These are phyloP conservation scores for Labeo catla DNA, from an alignment of 2,113 vertebrate species.

Conservation along the genomic window DNA sequence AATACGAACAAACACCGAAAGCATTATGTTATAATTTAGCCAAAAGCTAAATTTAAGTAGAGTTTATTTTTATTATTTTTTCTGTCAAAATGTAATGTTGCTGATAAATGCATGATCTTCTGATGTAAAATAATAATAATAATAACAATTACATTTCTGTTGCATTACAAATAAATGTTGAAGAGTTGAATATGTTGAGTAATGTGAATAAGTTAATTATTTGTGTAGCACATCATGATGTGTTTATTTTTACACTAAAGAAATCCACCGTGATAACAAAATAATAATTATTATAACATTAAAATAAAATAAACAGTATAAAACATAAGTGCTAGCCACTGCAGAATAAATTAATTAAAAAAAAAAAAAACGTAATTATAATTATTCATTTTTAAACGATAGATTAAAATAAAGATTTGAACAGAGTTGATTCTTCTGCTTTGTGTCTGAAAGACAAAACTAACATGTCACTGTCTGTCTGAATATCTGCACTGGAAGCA, in stretches of 20 bases:
- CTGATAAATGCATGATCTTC: not conserved
- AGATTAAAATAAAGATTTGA: not conserved
- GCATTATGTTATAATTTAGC: not conserved
- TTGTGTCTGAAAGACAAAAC: not conserved
- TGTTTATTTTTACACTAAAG: not conserved
- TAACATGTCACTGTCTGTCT: not conserved
- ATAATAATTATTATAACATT: no score
- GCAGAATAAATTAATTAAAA: not conserved
- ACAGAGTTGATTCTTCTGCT: not conserved
- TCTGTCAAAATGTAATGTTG: not conserved
- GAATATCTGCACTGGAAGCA: not conserved
- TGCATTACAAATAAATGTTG: not conserved
- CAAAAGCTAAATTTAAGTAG: not conserved
- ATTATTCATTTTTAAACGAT: not conserved
- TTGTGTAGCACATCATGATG: not conserved
- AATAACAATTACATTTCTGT: not conserved
- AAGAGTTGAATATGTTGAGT: not conserved
- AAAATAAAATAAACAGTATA: not conserved
- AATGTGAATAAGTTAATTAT: not conserved
- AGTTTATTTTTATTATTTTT: not conserved
- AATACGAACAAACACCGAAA: not conserved
- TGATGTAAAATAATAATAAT: no score
- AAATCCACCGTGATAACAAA: not conserved
- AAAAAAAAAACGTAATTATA: no score
- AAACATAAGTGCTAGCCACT: no score